These are phyloP conservation scores for Alexandromys oeconomus DNA, from an alignment of 2,797 vertebrate genomes.

Conservation along the genomic window DNA sequence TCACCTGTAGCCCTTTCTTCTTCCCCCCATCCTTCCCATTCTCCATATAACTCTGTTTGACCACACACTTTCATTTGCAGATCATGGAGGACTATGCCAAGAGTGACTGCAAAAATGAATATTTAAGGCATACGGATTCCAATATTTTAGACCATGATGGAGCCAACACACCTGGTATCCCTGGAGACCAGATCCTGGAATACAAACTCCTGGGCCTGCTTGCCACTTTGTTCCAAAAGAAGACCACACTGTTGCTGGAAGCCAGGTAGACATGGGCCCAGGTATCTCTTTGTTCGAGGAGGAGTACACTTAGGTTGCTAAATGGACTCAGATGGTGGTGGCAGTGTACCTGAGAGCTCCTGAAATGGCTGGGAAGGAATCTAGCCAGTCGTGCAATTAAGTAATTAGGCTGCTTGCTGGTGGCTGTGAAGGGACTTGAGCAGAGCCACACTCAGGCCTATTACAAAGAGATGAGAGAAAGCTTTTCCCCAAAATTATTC, in stretches of 20 bases:
- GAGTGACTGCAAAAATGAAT: slow-evolving; percentile 82
- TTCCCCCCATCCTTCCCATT: rapidly evolving
- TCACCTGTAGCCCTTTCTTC: not conserved
- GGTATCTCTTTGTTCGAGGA: slow-evolving; percentile 70
- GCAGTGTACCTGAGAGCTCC: slow-evolving; percentile 85
- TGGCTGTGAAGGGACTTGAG: slow-evolving; percentile 66
- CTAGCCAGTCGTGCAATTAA: slow-evolving; percentile 86
- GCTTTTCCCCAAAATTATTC: slow-evolving; percentile 65
- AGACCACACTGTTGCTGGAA: slow-evolving; percentile 87
- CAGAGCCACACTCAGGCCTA: slow-evolving; percentile 54
- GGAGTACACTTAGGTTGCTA: slow-evolving; percentile 82
- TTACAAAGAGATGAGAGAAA: slow-evolving; percentile 58
- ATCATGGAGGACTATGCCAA: slow-evolving; percentile 73
- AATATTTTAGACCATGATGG: slow-evolving; percentile 63
- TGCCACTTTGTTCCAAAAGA: slow-evolving; percentile 87
- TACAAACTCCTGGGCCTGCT: slow-evolving; percentile 84
- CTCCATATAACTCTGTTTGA: slow-evolving; percentile 1
- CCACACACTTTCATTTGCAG: slow-evolving; percentile 67
- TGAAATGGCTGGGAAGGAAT: slow-evolving; percentile 82
- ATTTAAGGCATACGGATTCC: slow-evolving; percentile 76
- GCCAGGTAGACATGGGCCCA: slow-evolving; percentile 89
- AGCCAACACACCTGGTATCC: slow-evolving; percentile 55
- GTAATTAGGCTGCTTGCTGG: slow-evolving; percentile 83
- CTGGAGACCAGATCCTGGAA: slow-evolving; percentile 55
- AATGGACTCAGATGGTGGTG: slow-evolving; percentile 83